Conservation (phyloP, 30 jellyfish, hydroid and myxozoan genomes). For the Hydractinia symbiolongicarpus region DNA sequence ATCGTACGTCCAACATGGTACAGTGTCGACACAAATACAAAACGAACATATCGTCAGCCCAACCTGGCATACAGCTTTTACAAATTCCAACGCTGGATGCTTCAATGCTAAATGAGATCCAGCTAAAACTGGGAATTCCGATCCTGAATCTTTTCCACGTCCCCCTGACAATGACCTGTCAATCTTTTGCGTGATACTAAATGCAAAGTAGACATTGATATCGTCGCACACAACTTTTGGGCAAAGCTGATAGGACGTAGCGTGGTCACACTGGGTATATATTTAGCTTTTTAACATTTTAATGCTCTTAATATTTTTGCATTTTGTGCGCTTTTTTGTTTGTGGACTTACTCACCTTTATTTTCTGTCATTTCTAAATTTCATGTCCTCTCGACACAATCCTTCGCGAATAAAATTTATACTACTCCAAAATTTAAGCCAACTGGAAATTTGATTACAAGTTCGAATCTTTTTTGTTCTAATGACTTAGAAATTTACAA, state of each 20-base stretch:
- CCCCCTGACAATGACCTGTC: constrained; percentile 61
- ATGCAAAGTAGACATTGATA: background rate
- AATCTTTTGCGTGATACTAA: constrained; percentile 80
- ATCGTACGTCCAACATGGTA: background rate
- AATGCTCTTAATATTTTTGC: no score
- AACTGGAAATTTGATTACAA: no score
- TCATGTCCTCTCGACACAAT: no score
- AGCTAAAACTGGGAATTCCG: constrained; percentile 74
- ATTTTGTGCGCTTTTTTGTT: no score
- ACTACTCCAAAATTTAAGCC: no score
- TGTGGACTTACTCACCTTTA: no score
- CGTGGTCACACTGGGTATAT: no score
- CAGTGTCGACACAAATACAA: background rate
- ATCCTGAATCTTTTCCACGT: constrained; percentile 59
- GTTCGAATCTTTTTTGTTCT: no score
- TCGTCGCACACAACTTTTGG: background rate
- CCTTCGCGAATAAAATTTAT: no score
- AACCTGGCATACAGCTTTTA: constrained; percentile 80
- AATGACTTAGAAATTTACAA: no score
- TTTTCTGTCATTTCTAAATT: no score
- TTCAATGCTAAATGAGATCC: constrained; percentile 56
- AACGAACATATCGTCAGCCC: background rate
- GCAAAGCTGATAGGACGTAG: background rate
- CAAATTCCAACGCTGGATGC: constrained; percentile 85
- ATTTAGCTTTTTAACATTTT: no score